Percentiles rank a stretch among this genome's conserved stretches.
Conservation (phyloP, 64 coral and sea anemone species). For the Catalaphyllia jardinei region DNA sequence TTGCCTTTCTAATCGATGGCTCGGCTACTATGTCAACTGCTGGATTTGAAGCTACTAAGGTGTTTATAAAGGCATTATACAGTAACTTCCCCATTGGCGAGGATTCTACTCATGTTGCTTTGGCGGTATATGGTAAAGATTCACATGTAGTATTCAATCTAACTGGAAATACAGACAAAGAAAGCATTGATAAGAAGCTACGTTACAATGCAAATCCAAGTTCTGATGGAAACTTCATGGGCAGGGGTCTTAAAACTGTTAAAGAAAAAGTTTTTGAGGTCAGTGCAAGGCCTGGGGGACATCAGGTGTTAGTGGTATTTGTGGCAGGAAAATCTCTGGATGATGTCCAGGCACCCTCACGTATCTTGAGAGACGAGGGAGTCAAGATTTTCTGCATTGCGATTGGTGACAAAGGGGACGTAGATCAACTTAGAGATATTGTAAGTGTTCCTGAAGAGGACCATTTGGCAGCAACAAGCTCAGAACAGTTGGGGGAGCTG, state of each 20-base stretch:
- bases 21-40: slow-evolving; percentile 1
- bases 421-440: slow-evolving; percentile 19
- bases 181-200: slow-evolving; percentile 9
- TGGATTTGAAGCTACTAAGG: slow-evolving; percentile 20
- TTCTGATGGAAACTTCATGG: slow-evolving; percentile 12
- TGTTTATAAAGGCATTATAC: slow-evolving; percentile 51
- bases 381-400: slow-evolving; percentile 45
- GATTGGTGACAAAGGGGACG: slow-evolving; percentile 20
- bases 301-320: slow-evolving; percentile 37
- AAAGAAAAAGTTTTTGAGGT: slow-evolving; percentile 33
- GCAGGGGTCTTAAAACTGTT: slow-evolving; percentile 1
- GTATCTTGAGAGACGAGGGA: slow-evolving; percentile 41
- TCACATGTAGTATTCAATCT: slow-evolving; percentile 30
- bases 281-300: slow-evolving; percentile 48
- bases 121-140: slow-evolving; percentile 28
- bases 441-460: slow-evolving; percentile 39
- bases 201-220: background rate
- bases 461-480: background rate
- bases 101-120: slow-evolving; percentile 38
- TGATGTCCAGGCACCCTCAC: slow-evolving; percentile 37
- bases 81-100: slow-evolving; percentile 49
- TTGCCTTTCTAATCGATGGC: slow-evolving; percentile 48
- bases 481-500: background rate
- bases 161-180: background rate
- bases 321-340: slow-evolving; percentile 31